Percentiles rank a stretch among this genome's conserved stretches.
phyloP scores from a whole-genome alignment of 2,113 vertebrate species.

The Ondatra zibethicus region DNA sequence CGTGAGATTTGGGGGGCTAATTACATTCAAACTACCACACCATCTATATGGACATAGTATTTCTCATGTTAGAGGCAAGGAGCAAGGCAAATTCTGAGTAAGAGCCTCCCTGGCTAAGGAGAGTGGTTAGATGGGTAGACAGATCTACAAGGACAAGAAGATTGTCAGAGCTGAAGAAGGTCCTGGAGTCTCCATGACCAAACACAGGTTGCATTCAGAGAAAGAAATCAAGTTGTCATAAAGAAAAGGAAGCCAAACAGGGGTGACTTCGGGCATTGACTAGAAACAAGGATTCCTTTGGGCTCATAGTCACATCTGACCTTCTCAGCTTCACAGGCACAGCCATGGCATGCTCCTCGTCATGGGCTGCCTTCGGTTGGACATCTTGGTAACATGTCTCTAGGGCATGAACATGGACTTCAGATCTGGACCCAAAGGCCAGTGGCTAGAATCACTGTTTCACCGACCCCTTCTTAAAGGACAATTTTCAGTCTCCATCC shows the following conservation, averaged over 20 bases:
- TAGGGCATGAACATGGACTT: not conserved
- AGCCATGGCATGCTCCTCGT: not conserved
- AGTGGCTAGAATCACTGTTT: not conserved
- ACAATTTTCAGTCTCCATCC: not conserved
- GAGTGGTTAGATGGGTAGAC: accelerated
- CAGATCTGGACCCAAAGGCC: not conserved
- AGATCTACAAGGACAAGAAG: not conserved
- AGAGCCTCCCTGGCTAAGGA: not conserved
- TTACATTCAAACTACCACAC: not conserved
- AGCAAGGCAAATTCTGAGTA: not conserved
- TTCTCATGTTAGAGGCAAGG: not conserved
- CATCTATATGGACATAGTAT: not conserved
- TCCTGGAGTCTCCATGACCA: not conserved
- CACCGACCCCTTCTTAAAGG: not conserved
- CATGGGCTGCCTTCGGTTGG: not conserved
- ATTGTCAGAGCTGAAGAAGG: not conserved
- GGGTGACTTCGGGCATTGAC: not conserved
- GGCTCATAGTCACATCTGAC: not conserved
- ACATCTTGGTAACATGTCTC: not conserved
- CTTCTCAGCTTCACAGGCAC: not conserved
- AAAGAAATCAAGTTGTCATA: not conserved
- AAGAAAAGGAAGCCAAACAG: not conserved
- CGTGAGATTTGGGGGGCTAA: not conserved
- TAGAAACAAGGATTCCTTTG: not conserved
- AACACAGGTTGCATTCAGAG: not conserved